Evolutionary conservation across 2,888 invertebrate species (phyloP), one percentile per base, ranked within the genome.

Genomic region (Plusia festucae): DNA sequence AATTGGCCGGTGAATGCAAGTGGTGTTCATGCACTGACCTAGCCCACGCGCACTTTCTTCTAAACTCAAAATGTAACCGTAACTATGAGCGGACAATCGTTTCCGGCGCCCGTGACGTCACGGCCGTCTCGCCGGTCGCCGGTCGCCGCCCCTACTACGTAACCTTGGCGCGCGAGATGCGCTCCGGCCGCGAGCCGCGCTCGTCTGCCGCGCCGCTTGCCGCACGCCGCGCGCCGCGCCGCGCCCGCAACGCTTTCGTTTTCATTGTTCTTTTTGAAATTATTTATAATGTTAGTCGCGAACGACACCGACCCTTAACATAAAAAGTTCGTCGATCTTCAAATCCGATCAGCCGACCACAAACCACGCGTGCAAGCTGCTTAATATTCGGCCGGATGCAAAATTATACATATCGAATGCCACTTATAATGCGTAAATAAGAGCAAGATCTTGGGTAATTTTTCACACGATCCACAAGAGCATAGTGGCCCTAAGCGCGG

Each of bases 71-170:
- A 92, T 93, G 92, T 93, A 90, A 93, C 93, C 92, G 93, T 94
- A 92, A 91, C 93, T 94, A 94, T 93, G 91, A 93, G 90, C 93
- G 92, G 91, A 89, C 90, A 88, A 88, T 90, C 91, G 92, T 92
- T 93, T 94, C 94, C 94, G 94, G 93, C 94, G 94, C 93, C 94
- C 89, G 93, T 95, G 94, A 94, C 95, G 94, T 94, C 93, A 94
- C 85, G 73, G 79, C 84, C 86, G 92, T 90, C 93, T 89, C 91
- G 90, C 90, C 92, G 92, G 90, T 90, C 92, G 92, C 91, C 91
- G 91, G 91, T 91, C 92, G 92, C 91, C 90, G 93, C 92, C 91
- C 93, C 90, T 91, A 89, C 91, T 84, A 89, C 90, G 90, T 88
- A 91, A 91, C 92, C 91, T 92, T 92, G 92, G 89, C 88, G 78